These are phyloP conservation scores for Tortricodes alternella DNA, from an alignment of 2,888 invertebrate genomes.

Conservation along the genomic window DNA sequence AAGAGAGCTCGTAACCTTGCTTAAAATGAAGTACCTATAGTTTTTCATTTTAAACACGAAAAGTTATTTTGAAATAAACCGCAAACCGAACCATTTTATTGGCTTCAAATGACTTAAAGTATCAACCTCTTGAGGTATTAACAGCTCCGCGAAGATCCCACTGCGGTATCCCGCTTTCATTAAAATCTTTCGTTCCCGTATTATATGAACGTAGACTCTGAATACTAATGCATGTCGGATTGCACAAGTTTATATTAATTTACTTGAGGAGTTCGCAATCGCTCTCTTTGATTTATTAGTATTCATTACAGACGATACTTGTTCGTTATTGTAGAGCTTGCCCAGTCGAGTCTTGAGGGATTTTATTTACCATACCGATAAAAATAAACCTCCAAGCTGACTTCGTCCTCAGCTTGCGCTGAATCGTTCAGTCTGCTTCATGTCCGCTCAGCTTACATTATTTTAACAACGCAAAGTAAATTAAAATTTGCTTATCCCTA, in stretches of 20 bases:
- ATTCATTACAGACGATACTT: slow-evolving; percentile 59
- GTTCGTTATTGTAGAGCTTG: slow-evolving; percentile 45
- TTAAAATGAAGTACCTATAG: neutral
- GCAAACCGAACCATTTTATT: slow-evolving; percentile 36
- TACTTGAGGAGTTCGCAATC: slow-evolving; percentile 70
- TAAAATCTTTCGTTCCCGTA: slow-evolving; percentile 77
- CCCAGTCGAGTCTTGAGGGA: slow-evolving; percentile 40
- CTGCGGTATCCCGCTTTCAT: slow-evolving; percentile 69
- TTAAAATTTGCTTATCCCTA: neutral
- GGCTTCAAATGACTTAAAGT: slow-evolving; percentile 37
- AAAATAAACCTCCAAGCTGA: slow-evolving; percentile 36
- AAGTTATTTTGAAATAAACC: no score
- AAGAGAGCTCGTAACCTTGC: neutral
- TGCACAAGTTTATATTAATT: slow-evolving; percentile 80
- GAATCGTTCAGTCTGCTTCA: neutral
- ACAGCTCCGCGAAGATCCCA: slow-evolving; percentile 33
- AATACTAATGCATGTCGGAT: slow-evolving; percentile 74
- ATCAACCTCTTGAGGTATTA: slow-evolving; percentile 14
- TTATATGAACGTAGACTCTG: slow-evolving; percentile 71
- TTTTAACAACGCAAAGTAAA: neutral
- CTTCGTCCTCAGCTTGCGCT: neutral
- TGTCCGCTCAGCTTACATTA: neutral
- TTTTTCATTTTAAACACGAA: no score
- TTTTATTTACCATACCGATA: slow-evolving; percentile 54
- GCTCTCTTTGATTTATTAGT: slow-evolving; percentile 70